Base-by-base conservation (phyloP, 2,797 vertebrate species). In the Avahi laniger region DNA sequence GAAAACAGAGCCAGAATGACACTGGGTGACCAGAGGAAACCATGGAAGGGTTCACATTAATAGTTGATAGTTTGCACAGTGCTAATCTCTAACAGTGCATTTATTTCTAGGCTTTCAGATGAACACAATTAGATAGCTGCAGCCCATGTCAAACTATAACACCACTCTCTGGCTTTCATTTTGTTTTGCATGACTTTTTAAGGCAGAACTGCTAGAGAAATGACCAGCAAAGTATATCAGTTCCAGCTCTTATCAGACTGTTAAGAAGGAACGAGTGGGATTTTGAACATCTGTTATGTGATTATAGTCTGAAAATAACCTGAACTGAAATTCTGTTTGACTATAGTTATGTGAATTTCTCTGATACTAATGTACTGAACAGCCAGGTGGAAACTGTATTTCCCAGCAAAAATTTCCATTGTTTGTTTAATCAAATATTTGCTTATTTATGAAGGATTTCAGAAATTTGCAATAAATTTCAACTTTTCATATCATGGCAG, bases 261-360 rank as follows among this genome's bases (percentile, higher is more conserved):
- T 73, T 93, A 43, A 87, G 80, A 93, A 93, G 57, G 50, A 91
- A 80, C 10, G 72, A 69, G 30, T 93, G 90, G 65, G 54, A 95
- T 94, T 94, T 96, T 89, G 69, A 90, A 95, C 14, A 15, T 22
- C 63, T 65, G 80, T 65, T 87, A 48, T 26, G 7, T 80, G 72
- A 63, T 69, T 93, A 15, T 83, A 67, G 2, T 89, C 88, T 95
- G n/a, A 91, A 96, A 95, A 70, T 75, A 87, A 89, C 50, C 41
- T 59, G 69, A 89, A 87, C 41, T 59, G 63, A 89, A 87, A 18
- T 96, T 84, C 41, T 91, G 6, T 82, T 88, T 96, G 35, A 86
- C 86, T 85, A 46, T 7, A 89, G n/a, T 89, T 61, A 65, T 24
- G 5, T 76, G 46, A 75, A 79, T 93, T 93, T 88, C 41, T 96